Base-by-base conservation (phyloP, 2,113 vertebrate genomes). In the Odontesthes bonariensis region DNA sequence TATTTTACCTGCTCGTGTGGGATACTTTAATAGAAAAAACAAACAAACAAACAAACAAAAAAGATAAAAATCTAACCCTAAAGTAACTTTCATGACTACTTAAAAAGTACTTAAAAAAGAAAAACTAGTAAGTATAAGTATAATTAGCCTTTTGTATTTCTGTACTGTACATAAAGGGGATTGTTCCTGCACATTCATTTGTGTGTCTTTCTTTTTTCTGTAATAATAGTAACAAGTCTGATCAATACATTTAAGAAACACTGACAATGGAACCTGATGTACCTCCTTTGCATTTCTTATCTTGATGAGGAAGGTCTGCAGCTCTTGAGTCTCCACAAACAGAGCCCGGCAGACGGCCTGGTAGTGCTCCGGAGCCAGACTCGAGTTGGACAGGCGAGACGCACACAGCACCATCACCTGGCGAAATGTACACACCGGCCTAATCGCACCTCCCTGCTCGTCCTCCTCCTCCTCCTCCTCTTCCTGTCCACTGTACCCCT, bases 241-340 rank as follows among this genome's bases (percentile, higher is more conserved):
- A 32, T 32, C 6, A 40, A 38, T 31, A 60, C 19, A 6, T 8
- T 23, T n/a, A 23, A 1, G 13, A 19, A 1, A 14, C 14, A 3
- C 5, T 0, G 19, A 5, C 6, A 4, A 1, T 16, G 23, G 17
- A 32, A 35, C 0, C 8, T n/a, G 31, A 4, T 92, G 75, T 73
- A 97, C 98, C 96, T 98, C 94, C 84, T 98, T 98, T 74, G 97
- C 95, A 0, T 99, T 96, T 0, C 89, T 94, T 81, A 99, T 97
- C 81, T 94, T 96, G 88, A 91, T 87, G 0, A 99, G 96, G 90
- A 98, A 98, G 51, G 96, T 97, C 79, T 95, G 96, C 75, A 99
- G 95, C 91, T 99, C 98, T 88, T 97, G 88, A 0, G 97, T 98
- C 92, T 98, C 97, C 0, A 97, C 92, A 1, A 97, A 96, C 53